phyloP scores from a whole-genome alignment of 2,888 invertebrate genomes.

The Scelioninae gen. 2 region DNA sequence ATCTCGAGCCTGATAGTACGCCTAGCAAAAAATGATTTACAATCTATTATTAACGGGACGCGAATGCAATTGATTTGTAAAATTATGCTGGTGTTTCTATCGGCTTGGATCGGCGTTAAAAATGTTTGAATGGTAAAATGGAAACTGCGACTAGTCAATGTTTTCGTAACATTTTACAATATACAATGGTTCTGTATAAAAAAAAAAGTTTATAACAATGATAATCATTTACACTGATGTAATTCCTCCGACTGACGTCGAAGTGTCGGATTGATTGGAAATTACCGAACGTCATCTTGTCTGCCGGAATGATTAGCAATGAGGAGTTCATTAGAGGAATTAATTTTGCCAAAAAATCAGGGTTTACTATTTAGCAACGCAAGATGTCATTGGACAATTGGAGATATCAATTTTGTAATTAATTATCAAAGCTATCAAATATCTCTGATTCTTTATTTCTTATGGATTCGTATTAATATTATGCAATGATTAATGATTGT shows the following conservation, averaged over 20 bases:
- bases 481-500: too few species aligned
- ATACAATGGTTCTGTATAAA: constrained; percentile 3
- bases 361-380: not conserved
- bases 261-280: constrained; percentile 37
- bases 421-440: too few species aligned
- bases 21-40: constrained; percentile 53
- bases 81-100: constrained; percentile 33
- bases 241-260: constrained; percentile 13
- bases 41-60: constrained; percentile 44
- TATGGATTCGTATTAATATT: too few species aligned
- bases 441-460: too few species aligned
- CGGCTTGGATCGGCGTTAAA: constrained; percentile 22
- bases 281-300: constrained; percentile 38
- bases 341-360: constrained; percentile 2
- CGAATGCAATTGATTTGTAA: constrained; percentile 36
- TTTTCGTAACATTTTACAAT: constrained; percentile 15
- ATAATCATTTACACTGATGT: constrained; percentile 44
- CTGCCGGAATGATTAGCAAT: not conserved
- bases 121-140: constrained; percentile 16
- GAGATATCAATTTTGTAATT: too few species aligned
- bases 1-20: constrained; percentile 35
- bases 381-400: not conserved
- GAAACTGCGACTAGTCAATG: constrained; percentile 4
- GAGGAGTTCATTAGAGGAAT: constrained; percentile 2
- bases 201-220: constrained; percentile 28